Evolutionary conservation across 1,140 invertebrate genomes (phyloP), one percentile per base, ranked within the genome.

Genomic region (Steinernema khuongi): DNA sequence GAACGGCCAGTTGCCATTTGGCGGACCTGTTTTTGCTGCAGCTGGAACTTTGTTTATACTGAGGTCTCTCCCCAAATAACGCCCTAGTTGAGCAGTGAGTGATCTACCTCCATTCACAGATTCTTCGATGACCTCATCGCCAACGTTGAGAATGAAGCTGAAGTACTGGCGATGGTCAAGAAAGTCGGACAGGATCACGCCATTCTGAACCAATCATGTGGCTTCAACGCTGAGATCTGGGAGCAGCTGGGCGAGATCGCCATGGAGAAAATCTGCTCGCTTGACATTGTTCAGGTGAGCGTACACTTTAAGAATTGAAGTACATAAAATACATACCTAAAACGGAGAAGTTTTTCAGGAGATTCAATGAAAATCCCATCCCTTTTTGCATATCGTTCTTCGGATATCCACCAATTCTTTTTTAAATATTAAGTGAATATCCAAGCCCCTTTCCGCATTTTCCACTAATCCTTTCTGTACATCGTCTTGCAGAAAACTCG

Each of bases 221-320:
- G 74, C 33, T 80, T 84, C 68, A 36, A 75, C 18, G 74, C 79
- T 29, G 81, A 85, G 29, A 81, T 85, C 32, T 84, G 83, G 83
- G 83, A 84, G 70, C 72, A 78, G 29, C 33, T 84, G 18, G 83
- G 83, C 1, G 82, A 83, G 72, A 81, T 84, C 28, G 72, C 76
- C 1, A 84, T 84, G 80, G 83, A 85, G 66, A 81, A 81, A 33
- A 76, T 84, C 36, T 84, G 83, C 68, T 44, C 79, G 1, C 66
- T 79, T 2, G 83, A 84, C 70, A 71, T 70, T 17, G 79, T 85
- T 22, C 74, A 82, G 70, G 80, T 81, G n/a, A 81, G 68, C n/a
- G n/a, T n/a, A n/a, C n/a, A n/a, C n/a, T n/a, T n/a, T n/a, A n/a
- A n/a, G n/a, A n/a, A n/a, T n/a, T n/a, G n/a, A n/a, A n/a, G n/a